phyloP scores from a whole-genome alignment of 35 echinoderm and acorn worm species.

The Chiridota heheva region DNA sequence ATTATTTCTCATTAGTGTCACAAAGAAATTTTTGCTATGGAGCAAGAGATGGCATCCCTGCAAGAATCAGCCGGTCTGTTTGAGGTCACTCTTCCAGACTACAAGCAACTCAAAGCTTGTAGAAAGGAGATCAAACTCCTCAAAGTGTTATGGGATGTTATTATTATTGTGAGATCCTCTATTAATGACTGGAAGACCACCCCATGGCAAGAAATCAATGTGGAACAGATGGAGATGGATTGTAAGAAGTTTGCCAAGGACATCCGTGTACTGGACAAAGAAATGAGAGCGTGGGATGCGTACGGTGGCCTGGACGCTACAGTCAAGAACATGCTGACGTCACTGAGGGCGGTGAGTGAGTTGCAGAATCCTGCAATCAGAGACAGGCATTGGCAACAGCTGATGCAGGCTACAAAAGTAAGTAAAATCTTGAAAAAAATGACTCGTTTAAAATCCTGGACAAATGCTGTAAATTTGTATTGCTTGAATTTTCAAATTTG shows the following conservation, averaged over 20 bases:
- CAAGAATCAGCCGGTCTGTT: constrained; percentile 92
- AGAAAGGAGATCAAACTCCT: constrained; percentile 78
- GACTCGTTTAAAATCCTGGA: neutral
- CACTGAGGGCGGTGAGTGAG: constrained; percentile 94
- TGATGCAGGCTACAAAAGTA: constrained; percentile 98
- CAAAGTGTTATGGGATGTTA: constrained; percentile 93
- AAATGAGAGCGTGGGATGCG: constrained; percentile 99
- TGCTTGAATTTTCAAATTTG: too few relatives aligned
- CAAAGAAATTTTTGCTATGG: constrained; percentile 80
- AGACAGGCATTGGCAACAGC: constrained; percentile 99
- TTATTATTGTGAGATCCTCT: constrained; percentile 74
- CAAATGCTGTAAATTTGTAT: too few relatives aligned
- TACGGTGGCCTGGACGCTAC: constrained; percentile 85
- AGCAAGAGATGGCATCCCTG: constrained; percentile 70
- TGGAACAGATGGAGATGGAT: constrained; percentile 99
- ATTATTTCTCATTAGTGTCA: constrained; percentile 55
- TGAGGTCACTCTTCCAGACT: constrained; percentile 93
- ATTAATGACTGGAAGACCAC: constrained; percentile 98
- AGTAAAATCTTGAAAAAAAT: neutral
- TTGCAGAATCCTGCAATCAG: constrained; percentile 98
- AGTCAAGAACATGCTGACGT: constrained; percentile 99
- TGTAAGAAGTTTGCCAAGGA: constrained; percentile 99
- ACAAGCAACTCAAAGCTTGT: constrained; percentile 93
- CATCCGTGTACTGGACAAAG: constrained; percentile 93
- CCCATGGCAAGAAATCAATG: constrained; percentile 94